A percentile compares a stretch with the other conserved stretches of the same genome.
These are phyloP conservation scores for Pteromalus puparum DNA, from an alignment of 1,140 invertebrate species.

Conservation along the genomic window DNA sequence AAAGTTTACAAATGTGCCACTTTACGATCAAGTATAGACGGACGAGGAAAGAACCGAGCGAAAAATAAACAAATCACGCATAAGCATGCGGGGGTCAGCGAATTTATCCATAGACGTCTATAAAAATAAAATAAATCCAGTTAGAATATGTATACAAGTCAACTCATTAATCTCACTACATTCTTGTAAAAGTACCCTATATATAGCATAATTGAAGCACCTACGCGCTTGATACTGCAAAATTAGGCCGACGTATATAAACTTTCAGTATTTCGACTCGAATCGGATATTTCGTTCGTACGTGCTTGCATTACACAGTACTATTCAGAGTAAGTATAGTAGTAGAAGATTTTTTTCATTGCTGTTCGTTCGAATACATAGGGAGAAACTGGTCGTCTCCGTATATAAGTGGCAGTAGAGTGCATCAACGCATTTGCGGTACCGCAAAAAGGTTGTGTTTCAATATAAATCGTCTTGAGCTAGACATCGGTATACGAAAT, in stretches of 20 bases:
- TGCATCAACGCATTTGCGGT: conserved; percentile 13
- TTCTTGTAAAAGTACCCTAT: not conserved
- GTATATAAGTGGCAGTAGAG: not conserved
- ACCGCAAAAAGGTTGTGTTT: not conserved
- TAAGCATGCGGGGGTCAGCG: not conserved
- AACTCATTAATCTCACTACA: not conserved
- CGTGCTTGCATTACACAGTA: conserved; percentile 31
- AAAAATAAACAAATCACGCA: not conserved
- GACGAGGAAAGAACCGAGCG: not conserved
- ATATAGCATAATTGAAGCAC: not conserved
- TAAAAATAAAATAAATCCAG: not conserved
- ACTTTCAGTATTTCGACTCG: conserved; percentile 36
- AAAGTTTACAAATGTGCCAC: conserved; percentile 30
- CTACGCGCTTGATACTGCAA: not conserved
- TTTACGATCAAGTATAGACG: not conserved
- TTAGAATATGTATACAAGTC: not conserved
- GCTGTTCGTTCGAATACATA: conserved; percentile 2
- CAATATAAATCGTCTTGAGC: conserved; percentile 10
- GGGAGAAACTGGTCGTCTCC: not conserved
- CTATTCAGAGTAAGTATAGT: not conserved
- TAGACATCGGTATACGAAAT: conserved; percentile 32
- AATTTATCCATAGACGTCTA: not conserved
- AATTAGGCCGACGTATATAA: conserved; percentile 21
- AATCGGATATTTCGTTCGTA: not conserved
- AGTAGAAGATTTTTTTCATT: conserved; percentile 33